Base-by-base conservation (phyloP, 2,113 vertebrate species). In the Centropristis striata region DNA sequence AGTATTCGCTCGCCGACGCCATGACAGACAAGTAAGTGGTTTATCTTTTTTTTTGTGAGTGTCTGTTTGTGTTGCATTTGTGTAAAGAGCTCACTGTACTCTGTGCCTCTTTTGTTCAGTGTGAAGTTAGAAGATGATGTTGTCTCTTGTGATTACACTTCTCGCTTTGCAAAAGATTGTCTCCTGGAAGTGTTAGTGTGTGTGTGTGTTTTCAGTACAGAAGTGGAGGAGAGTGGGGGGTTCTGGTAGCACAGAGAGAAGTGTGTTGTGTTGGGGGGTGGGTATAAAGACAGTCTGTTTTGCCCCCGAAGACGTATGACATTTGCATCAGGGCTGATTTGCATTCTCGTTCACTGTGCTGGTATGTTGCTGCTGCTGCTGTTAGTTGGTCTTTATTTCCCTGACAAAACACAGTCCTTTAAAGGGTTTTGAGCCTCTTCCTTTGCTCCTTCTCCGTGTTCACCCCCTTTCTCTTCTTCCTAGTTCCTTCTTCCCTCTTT, bases 21-120 rank as follows among this genome's bases (percentile, higher is more conserved):
- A 95, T 96, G 95, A 93, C 93, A 8, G 94, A 94, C 92, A 96
- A 95, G 95, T 96, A 90, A 94, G 95, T 92, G 71, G 8, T 80
- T 88, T 67, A 49, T 85, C 66, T 51, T 42, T 41, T 68, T 58
- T 37, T 70, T 39, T 2, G 7, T n/a, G 16, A n/a, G 64, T 63
- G 46, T 16, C n/a, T 11, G 7, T 61, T 15, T 65, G 42, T 63
- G 28, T 60, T 59, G 23, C 32, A 10, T 60, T 36, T 55, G 42
- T 69, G 65, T 51, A 36, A 85, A 87, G 85, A 36, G 54, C 27
- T 51, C 47, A 46, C 77, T 83, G 88, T 79, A 55, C 37, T 77
- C 58, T 55, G 83, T 21, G 44, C 2, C 9, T 36, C 23, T 39
- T 63, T 78, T 84, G 69, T 85, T 71, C 65, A 65, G 27, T 50